Conservation (phyloP, 2,888 invertebrate species). For the Drosophila histrio region DNA sequence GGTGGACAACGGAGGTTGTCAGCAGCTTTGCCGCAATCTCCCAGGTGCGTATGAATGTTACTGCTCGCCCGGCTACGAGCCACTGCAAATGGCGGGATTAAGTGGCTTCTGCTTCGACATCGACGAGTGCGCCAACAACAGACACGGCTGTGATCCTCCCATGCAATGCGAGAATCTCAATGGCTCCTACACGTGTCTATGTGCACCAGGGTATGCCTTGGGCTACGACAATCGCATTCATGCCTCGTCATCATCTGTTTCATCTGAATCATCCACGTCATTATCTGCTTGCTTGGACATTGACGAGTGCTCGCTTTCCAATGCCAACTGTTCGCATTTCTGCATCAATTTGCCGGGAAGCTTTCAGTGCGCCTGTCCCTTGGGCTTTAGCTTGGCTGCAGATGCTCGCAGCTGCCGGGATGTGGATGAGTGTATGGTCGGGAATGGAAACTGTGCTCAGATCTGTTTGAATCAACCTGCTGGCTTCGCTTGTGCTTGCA, state of each 20-base stretch:
- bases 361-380: constrained; percentile 85
- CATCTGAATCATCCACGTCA: constrained; percentile 5
- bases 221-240: constrained; percentile 45
- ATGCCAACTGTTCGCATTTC: constrained; percentile 87
- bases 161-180: constrained; percentile 82
- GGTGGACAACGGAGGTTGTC: constrained; percentile 83
- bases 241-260: not conserved
- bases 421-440: constrained; percentile 85
- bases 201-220: constrained; percentile 84
- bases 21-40: constrained; percentile 84
- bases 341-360: constrained; percentile 85
- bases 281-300: constrained; percentile 84
- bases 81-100: constrained; percentile 60
- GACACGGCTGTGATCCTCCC: constrained; percentile 74
- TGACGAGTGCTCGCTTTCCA: constrained; percentile 84
- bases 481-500: constrained; percentile 85
- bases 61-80: constrained; percentile 85
- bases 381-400: constrained; percentile 82
- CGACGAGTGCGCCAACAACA: constrained; percentile 85
- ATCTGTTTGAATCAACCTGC: constrained; percentile 85
- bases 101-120: constrained; percentile 81
- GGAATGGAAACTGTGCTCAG: constrained; percentile 87
- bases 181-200: constrained; percentile 84
- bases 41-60: constrained; percentile 85
- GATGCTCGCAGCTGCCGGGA: constrained; percentile 79